phyloP scores from a whole-genome alignment of 2,888 invertebrate genomes.

The Hyles lineata region DNA sequence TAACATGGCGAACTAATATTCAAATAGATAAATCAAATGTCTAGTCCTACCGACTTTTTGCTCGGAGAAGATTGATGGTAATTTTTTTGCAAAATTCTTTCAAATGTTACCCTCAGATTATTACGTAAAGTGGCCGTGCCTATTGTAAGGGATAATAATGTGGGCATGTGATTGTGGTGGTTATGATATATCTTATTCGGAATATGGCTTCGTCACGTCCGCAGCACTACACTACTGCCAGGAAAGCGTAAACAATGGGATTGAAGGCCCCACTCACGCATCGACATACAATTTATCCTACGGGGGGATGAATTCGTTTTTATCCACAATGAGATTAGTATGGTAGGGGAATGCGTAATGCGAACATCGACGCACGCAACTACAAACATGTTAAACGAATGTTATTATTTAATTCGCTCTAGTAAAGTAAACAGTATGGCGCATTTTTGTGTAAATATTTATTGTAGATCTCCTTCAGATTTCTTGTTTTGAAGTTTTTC shows the following conservation, averaged over 20 bases:
- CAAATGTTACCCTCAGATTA: slow-evolving; percentile 60
- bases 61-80: slow-evolving; percentile 72
- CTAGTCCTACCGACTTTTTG: slow-evolving; percentile 67
- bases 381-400: slow-evolving; percentile 1
- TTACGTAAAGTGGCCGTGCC: slow-evolving; percentile 54
- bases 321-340: not conserved
- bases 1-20: slow-evolving; percentile 67
- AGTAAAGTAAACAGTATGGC: not conserved
- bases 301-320: slow-evolving; percentile 5
- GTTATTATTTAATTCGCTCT: slow-evolving; percentile 21
- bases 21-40: slow-evolving; percentile 79
- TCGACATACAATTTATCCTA: not conserved
- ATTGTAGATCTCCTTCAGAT: not conserved
- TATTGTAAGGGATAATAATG: slow-evolving; percentile 62
- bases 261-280: not conserved
- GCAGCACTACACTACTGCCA: slow-evolving; percentile 41
- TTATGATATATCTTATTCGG: slow-evolving; percentile 51
- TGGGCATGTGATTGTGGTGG: slow-evolving; percentile 57
- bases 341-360: not conserved
- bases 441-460: slow-evolving; percentile 5
- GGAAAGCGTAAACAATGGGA: slow-evolving; percentile 49
- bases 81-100: slow-evolving; percentile 64
- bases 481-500: slow-evolving; percentile 7
- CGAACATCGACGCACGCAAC: not conserved
- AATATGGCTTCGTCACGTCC: slow-evolving; percentile 70